Evolutionary conservation across 2,888 invertebrate species (phyloP).

Genomic region (Acheta domesticus): DNA sequence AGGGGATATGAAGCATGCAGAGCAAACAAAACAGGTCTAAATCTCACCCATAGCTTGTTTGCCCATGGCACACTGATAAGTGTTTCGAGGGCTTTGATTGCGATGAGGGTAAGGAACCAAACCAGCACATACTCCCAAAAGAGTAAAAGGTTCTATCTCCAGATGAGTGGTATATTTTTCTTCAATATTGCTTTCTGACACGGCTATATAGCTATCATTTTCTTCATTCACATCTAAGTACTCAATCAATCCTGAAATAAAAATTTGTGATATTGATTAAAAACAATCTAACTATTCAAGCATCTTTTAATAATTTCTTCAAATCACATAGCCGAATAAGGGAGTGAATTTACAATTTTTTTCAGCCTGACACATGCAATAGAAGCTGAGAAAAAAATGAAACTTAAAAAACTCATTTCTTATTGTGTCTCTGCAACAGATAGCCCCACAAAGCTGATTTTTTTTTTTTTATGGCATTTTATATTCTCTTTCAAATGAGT

Average conservation of each 20-base stretch:
- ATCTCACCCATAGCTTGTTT: constrained; percentile 96
- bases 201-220: constrained; percentile 91
- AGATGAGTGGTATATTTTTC: constrained; percentile 81
- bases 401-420: too few species aligned
- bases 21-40: constrained; percentile 31
- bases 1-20: too few species aligned
- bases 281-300: too few species aligned
- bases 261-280: neutral
- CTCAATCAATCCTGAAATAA: constrained; percentile 69
- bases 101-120: constrained; percentile 98
- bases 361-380: too few species aligned
- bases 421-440: too few species aligned
- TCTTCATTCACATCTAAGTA: constrained; percentile 99
- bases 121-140: constrained; percentile 97
- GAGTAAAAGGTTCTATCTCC: constrained; percentile 95
- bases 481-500: too few species aligned
- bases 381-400: too few species aligned
- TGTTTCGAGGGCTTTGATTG: constrained; percentile 97
- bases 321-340: too few species aligned
- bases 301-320: too few species aligned
- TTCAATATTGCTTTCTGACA: constrained; percentile 78
- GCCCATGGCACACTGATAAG: constrained; percentile 99
- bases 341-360: too few species aligned
- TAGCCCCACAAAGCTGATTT: too few species aligned
- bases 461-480: too few species aligned